These are phyloP conservation scores for Drosophila borborema DNA, from an alignment of 2,888 invertebrate species.

Conservation along the genomic window DNA sequence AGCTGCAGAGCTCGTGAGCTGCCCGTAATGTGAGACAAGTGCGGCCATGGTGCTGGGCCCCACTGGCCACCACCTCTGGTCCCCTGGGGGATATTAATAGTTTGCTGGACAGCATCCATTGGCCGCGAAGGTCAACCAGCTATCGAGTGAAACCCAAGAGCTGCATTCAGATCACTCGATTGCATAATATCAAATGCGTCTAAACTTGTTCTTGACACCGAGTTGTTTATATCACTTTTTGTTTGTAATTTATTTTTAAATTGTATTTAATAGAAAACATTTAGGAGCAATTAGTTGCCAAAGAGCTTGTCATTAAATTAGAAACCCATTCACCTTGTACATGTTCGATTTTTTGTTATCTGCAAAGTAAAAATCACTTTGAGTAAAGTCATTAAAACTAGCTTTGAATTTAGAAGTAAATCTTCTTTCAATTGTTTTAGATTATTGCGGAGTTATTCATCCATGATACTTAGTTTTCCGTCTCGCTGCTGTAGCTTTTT, in stretches of 20 bases:
- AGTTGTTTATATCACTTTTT: not conserved
- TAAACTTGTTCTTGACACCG: constrained; percentile 43
- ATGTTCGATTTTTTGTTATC: not conserved
- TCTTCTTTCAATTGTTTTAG: not conserved
- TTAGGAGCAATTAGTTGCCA: not conserved
- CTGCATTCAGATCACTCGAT: constrained; percentile 39
- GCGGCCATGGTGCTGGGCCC: constrained; percentile 58
- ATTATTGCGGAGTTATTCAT: not conserved
- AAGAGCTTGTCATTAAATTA: not conserved
- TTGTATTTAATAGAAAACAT: not conserved
- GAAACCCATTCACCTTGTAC: not conserved
- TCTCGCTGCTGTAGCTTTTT: too few relatives aligned
- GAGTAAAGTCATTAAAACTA: not conserved
- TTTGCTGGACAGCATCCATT: constrained; percentile 44
- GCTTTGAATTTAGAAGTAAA: not conserved
- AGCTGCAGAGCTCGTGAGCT: not conserved
- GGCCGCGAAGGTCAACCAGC: constrained; percentile 63
- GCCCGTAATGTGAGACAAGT: constrained; percentile 70
- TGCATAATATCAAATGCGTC: constrained; percentile 25
- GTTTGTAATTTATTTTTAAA: not conserved
- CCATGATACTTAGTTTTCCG: not conserved
- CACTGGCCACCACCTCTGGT: not conserved
- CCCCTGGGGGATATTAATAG: constrained; percentile 43
- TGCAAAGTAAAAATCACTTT: not conserved
- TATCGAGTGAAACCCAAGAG: constrained; percentile 41